phyloP scores from a whole-genome alignment of 1,140 invertebrate species.

The Drosophila cardini region DNA sequence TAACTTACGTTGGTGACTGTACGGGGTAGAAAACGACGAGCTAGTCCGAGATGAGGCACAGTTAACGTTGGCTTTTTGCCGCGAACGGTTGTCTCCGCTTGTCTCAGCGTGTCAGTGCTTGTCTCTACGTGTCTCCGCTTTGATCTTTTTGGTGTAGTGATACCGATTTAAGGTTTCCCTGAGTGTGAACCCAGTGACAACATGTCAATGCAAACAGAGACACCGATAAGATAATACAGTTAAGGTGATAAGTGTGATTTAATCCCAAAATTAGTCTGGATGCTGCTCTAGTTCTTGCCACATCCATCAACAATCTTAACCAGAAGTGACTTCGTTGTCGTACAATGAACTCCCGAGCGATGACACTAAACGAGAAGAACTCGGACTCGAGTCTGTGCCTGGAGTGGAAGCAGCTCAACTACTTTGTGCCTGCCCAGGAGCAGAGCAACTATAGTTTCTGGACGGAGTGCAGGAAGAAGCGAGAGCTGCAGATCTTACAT shows the following conservation, averaged over 20 bases:
- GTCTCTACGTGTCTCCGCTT: too few species aligned
- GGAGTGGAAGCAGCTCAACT: constrained; percentile 81
- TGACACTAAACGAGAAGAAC: constrained; percentile 8
- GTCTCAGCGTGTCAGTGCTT: too few species aligned
- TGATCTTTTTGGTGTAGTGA: too few species aligned
- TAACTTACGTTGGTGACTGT: constrained; percentile 9
- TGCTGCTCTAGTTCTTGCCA: constrained; percentile 9
- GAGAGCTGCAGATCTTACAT: constrained; percentile 67
- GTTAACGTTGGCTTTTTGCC: constrained; percentile 43
- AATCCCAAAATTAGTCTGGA: constrained; percentile 11
- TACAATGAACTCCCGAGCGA: constrained; percentile 38
- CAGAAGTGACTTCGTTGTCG: constrained; percentile 14
- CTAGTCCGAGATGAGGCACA: constrained; percentile 49
- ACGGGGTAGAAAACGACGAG: constrained; percentile 69
- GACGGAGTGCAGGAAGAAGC: constrained; percentile 73
- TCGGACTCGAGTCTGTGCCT: constrained; percentile 61
- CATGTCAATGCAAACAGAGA: constrained; percentile 38
- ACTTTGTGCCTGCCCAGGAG: constrained; percentile 80
- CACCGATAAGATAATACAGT: constrained; percentile 32
- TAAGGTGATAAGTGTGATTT: constrained; percentile 19
- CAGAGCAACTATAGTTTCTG: constrained; percentile 80
- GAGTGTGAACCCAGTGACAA: constrained; percentile 11
- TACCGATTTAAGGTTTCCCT: constrained; percentile 68
- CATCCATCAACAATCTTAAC: background rate
- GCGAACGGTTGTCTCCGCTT: constrained; percentile 31